Percentiles rank a stretch among this genome's conserved stretches.
Evolutionary conservation across 1,140 invertebrate genomes (phyloP).

Genomic region (Dendroctonus ponderosae): DNA sequence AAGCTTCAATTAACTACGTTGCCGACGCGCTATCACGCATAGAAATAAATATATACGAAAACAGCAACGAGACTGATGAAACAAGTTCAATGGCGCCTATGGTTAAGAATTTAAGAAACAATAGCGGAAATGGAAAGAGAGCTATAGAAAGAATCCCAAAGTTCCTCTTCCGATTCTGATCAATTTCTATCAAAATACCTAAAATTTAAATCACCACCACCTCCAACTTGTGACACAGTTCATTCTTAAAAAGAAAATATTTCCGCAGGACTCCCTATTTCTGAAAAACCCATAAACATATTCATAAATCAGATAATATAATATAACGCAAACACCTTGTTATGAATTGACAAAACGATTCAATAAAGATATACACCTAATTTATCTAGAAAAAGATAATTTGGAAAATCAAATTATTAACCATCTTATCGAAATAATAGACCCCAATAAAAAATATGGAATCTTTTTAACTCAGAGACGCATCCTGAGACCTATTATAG

Average conservation of each 20-base stretch:
- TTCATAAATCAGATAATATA: not conserved
- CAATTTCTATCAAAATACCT: not conserved
- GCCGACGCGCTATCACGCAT: not conserved
- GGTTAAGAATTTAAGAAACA: not conserved
- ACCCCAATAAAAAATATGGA: not conserved
- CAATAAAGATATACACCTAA: conserved; percentile 6
- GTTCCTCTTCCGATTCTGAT: not conserved
- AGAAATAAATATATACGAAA: conserved; percentile 8
- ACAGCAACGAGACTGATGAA: not conserved
- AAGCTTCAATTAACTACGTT: not conserved
- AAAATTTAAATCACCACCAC: not conserved
- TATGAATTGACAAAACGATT: conserved; percentile 5
- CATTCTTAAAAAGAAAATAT: not conserved
- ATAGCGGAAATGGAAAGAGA: not conserved
- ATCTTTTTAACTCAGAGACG: not conserved
- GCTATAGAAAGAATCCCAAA: not conserved
- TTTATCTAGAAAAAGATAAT: not conserved
- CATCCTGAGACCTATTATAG: conserved; percentile 1
- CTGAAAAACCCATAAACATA: conserved; percentile 9
- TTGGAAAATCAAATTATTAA: too few relatives aligned
- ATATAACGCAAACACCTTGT: not conserved
- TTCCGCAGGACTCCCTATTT: conserved; percentile 5
- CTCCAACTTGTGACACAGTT: not conserved
- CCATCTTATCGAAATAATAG: not conserved
- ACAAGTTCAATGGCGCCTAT: not conserved